Conservation (phyloP, 2,113 vertebrate species). For the Eulemur macaco region DNA sequence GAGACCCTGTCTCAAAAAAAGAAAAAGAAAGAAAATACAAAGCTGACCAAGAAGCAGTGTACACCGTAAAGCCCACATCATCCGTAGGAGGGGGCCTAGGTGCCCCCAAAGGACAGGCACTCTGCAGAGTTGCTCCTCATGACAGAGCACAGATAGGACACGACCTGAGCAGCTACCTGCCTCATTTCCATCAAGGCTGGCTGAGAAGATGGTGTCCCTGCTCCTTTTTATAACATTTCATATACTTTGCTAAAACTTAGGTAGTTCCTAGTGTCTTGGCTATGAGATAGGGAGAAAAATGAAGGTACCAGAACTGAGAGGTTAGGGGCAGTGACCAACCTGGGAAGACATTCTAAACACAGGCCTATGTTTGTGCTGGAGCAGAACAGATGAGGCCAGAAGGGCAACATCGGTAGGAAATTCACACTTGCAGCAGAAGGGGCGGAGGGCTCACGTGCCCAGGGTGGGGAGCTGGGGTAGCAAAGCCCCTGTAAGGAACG, state of each 20-base stretch:
- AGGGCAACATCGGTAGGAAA: not conserved
- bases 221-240: not conserved
- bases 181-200: not conserved
- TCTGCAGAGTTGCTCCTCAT: not conserved
- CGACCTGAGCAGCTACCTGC: not conserved
- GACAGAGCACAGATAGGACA: not conserved
- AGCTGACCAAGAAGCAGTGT: not conserved
- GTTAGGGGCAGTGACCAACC: not conserved
- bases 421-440: not conserved
- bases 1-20: too few relatives aligned
- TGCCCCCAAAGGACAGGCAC: not conserved
- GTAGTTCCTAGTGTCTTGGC: not conserved
- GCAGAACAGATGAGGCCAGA: not conserved
- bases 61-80: not conserved
- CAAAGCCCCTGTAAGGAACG: not conserved
- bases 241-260: not conserved
- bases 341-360: not conserved
- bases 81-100: too few relatives aligned
- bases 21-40: not conserved
- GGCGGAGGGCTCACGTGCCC: not conserved
- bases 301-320: not conserved
- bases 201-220: not conserved
- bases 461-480: not conserved
- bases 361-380: too few relatives aligned
- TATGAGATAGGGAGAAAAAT: not conserved